Evolutionary conservation across 1,140 invertebrate genomes (phyloP).

Genomic region (Aphelenchoides besseyi): DNA sequence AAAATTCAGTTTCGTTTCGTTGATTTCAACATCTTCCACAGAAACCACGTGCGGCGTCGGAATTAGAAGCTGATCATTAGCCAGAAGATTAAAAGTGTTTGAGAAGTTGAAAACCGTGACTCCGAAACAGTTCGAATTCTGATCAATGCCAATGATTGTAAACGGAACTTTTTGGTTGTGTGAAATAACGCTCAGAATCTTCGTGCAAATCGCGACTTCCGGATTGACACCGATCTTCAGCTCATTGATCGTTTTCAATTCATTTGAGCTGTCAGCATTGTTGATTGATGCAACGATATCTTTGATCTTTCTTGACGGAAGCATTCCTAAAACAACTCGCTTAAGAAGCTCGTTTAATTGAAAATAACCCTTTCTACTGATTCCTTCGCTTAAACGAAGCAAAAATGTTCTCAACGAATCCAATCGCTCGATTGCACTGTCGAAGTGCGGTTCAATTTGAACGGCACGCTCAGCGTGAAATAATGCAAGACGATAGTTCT

Average conservation of each 20-base stretch:
- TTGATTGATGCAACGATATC: conserved; percentile 21
- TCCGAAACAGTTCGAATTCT: conserved; percentile 9
- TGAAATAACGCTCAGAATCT: conserved; percentile 22
- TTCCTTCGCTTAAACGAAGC: conserved; percentile 10
- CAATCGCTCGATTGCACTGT: neutral
- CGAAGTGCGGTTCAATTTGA: conserved; percentile 33
- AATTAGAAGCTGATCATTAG: conserved; percentile 2
- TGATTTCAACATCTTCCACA: conserved; percentile 2
- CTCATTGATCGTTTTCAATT: conserved; percentile 12
- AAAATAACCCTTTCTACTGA: conserved; percentile 19
- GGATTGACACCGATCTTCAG: conserved; percentile 17
- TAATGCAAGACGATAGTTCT: conserved; percentile 29
- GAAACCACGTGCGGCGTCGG: neutral
- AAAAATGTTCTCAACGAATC: conserved; percentile 21
- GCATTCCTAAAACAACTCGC: conserved; percentile 16
- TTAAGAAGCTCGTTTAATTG: neutral
- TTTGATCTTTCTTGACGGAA: conserved; percentile 23
- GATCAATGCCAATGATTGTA: conserved; percentile 24
- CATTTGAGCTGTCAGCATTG: neutral
- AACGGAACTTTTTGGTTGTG: conserved; percentile 30
- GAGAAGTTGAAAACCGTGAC: conserved; percentile 37
- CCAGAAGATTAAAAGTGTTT: neutral
- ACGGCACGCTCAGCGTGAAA: conserved; percentile 22
- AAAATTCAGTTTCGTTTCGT: neutral
- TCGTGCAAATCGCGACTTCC: neutral